Percentiles rank a stretch among this genome's conserved stretches.
phyloP scores from a whole-genome alignment of 2,888 invertebrate genomes.

The Rhopalosiphum nymphaeae region DNA sequence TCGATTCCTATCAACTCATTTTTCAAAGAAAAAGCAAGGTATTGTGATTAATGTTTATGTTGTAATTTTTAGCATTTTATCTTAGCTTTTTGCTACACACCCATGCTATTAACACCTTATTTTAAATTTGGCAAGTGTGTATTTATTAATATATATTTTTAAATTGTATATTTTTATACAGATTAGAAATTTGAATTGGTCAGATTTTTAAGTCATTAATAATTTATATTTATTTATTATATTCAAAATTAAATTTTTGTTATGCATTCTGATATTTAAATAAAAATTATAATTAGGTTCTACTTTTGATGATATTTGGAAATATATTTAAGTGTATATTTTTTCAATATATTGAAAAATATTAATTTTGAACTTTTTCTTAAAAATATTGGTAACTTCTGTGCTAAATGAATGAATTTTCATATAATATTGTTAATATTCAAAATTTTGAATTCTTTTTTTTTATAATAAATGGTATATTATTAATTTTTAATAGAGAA shows the following conservation, averaged over 20 bases:
- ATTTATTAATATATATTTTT: neutral
- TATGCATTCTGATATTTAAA: neutral
- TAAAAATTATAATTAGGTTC: neutral
- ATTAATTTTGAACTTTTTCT: too few relatives aligned
- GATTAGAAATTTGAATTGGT: neutral
- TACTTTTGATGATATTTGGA: neutral
- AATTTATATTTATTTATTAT: neutral
- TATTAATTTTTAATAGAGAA: neutral
- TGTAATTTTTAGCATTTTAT: conserved; percentile 29
- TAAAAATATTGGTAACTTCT: too few relatives aligned
- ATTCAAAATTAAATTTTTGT: neutral
- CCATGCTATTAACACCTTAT: neutral
- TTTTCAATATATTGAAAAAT: too few relatives aligned
- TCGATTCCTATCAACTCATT: conserved; percentile 50
- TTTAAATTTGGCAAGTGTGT: neutral
- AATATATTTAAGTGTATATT: neutral
- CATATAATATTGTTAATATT: too few relatives aligned
- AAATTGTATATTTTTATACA: neutral
- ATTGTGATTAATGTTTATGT: conserved; percentile 57
- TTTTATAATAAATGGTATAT: neutral
- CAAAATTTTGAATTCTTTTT: neutral
- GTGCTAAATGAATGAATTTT: too few relatives aligned
- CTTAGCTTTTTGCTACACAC: neutral
- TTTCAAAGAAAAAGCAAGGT: conserved; percentile 51
- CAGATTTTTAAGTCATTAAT: neutral